Percentiles rank a stretch among this genome's conserved stretches.
Evolutionary conservation across 2,888 invertebrate species (phyloP).

Genomic region (Tetragnatha montana): DNA sequence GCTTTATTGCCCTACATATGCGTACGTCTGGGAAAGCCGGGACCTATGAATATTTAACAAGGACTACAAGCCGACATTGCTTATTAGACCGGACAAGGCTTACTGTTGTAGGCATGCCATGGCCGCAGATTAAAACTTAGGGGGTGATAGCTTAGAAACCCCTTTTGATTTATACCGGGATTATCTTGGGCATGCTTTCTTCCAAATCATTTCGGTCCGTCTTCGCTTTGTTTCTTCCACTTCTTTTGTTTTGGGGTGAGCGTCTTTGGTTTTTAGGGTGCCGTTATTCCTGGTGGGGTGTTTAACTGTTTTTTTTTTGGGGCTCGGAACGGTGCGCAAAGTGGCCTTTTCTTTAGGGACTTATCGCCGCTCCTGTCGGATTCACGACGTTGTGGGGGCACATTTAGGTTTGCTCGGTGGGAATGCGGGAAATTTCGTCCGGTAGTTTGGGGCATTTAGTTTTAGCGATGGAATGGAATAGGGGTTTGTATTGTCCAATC

Average conservation of each 20-base stretch:
- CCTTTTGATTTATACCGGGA: slow-evolving; percentile 55
- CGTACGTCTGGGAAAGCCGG: slow-evolving; percentile 19
- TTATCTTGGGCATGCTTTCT: slow-evolving; percentile 29
- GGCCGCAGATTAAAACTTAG: slow-evolving; percentile 62
- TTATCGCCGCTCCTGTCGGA: not conserved
- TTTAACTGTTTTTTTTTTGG: slow-evolving; percentile 14
- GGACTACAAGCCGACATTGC: slow-evolving; percentile 31
- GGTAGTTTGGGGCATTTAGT: no score
- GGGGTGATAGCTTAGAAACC: slow-evolving; percentile 51
- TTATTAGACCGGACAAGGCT: slow-evolving; percentile 53
- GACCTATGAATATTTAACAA: slow-evolving; percentile 63
- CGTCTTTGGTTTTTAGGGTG: slow-evolving; percentile 28
- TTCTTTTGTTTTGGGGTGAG: slow-evolving; percentile 26
- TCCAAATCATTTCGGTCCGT: slow-evolving; percentile 32
- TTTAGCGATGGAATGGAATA: no score
- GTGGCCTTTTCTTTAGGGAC: not conserved
- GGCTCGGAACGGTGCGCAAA: not conserved
- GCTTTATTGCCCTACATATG: slow-evolving; percentile 58
- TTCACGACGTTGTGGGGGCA: not conserved
- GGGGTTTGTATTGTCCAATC: no score
- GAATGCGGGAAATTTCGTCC: no score
- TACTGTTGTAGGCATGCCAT: slow-evolving; percentile 58
- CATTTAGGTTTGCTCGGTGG: no score
- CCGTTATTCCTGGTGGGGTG: slow-evolving; percentile 24
- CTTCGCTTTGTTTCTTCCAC: slow-evolving; percentile 38